A percentile compares a stretch with the other conserved stretches of the same genome.
These are phyloP conservation scores for Desoria tigrina DNA, from an alignment of 2,888 invertebrate species.

Conservation along the genomic window DNA sequence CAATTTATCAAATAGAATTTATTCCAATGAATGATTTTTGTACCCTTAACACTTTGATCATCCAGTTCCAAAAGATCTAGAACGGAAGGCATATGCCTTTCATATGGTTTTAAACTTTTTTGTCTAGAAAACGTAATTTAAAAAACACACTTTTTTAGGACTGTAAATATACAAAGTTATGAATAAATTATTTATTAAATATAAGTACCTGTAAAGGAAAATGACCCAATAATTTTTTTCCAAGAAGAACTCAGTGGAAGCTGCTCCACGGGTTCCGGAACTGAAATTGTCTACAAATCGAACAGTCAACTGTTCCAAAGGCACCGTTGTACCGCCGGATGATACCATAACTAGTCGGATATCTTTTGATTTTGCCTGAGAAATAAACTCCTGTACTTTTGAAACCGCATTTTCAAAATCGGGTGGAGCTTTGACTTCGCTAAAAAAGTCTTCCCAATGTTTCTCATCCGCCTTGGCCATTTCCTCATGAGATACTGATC, in stretches of 20 bases:
- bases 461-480: constrained; percentile 21
- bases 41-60: constrained; percentile 39
- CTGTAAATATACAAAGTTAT: too few species aligned
- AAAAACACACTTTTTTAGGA: too few species aligned
- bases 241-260: constrained; percentile 94
- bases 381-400: constrained; percentile 64
- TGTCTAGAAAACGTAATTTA: too few species aligned
- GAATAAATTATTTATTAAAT: constrained; percentile 55
- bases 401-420: constrained; percentile 74
- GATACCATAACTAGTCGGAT: constrained; percentile 40
- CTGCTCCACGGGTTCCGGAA: constrained; percentile 90
- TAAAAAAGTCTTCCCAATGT: constrained; percentile 83
- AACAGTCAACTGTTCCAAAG: constrained; percentile 94
- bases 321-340: constrained; percentile 65
- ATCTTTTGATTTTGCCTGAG: not conserved
- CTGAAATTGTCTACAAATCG: constrained; percentile 99
- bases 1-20: constrained; percentile 5
- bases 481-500: constrained; percentile 3
- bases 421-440: constrained; percentile 72
- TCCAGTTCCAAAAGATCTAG: constrained; percentile 45
- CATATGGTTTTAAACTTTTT: constrained; percentile 88
- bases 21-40: constrained; percentile 2
- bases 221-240: constrained; percentile 78
- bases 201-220: constrained; percentile 82
- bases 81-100: constrained; percentile 69